phyloP scores from a whole-genome alignment of 1,140 invertebrate species.

The Drosophila arawakana region DNA sequence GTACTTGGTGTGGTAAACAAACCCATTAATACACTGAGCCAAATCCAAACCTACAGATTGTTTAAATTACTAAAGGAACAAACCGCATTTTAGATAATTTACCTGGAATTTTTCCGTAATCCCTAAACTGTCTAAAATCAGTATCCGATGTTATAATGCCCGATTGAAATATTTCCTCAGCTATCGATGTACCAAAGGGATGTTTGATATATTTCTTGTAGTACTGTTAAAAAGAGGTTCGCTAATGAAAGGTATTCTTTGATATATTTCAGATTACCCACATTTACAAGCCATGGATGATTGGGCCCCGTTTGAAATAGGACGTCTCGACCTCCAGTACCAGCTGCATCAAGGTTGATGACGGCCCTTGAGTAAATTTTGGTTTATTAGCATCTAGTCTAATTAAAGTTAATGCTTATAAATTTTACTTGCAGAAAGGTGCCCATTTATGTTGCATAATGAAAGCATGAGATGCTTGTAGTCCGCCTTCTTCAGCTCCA shows the following conservation, averaged over 20 bases:
- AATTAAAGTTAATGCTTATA: no score
- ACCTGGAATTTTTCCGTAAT: conserved; percentile 87
- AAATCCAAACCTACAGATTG: conserved; percentile 88
- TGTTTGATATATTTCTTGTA: conserved; percentile 92
- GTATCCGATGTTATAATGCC: conserved; percentile 95
- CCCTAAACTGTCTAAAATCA: conserved; percentile 93
- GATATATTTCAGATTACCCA: conserved; percentile 67
- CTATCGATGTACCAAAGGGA: conserved; percentile 92
- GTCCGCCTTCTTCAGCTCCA: conserved; percentile 89
- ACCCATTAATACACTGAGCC: conserved; percentile 96
- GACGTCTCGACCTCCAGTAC: conserved; percentile 95
- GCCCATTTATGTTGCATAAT: conserved; percentile 91
- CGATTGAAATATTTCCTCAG: conserved; percentile 93
- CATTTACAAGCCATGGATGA: conserved; percentile 94
- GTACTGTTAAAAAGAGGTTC: conserved; percentile 85
- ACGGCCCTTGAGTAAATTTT: conserved; percentile 87
- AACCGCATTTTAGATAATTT: background rate
- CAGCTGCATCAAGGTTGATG: conserved; percentile 97
- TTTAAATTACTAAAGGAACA: no score
- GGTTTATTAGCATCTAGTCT: no score
- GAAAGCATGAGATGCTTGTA: conserved; percentile 90
- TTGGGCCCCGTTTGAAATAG: conserved; percentile 97
- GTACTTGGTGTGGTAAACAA: conserved; percentile 95
- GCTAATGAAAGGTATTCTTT: background rate
- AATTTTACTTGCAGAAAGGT: conserved; percentile 84